These are phyloP conservation scores for Pocillopora damicornis DNA, from an alignment of 64 coral and sea anemone species.

Conservation along the genomic window DNA sequence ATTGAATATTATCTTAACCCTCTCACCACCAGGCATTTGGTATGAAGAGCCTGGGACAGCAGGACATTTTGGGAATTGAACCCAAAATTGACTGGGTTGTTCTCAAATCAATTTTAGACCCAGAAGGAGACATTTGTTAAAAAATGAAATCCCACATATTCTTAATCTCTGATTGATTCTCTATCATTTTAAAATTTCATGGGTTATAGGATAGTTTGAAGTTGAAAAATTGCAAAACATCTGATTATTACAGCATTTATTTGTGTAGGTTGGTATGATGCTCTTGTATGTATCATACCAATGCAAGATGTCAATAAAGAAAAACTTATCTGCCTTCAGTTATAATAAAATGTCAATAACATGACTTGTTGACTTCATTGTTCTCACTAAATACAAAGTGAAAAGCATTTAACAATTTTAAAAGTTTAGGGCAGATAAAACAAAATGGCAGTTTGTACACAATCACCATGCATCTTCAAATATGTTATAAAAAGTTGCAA, in stretches of 20 bases:
- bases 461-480: slow-evolving; percentile 25
- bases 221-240: slow-evolving; percentile 4
- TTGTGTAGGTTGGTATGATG: slow-evolving; percentile 14
- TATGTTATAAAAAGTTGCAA: slow-evolving; percentile 15
- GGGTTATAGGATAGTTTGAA: slow-evolving; percentile 4
- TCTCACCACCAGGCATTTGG: slow-evolving; percentile 13
- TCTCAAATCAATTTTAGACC: background rate
- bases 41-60: background rate
- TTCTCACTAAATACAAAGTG: background rate
- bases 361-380: slow-evolving; percentile 13
- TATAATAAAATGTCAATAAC: slow-evolving; percentile 15
- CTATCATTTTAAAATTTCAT: slow-evolving; percentile 7
- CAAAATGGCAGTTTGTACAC: background rate
- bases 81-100: background rate
- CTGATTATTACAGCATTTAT: slow-evolving; percentile 3
- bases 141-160: too few species aligned
- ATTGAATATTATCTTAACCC: background rate
- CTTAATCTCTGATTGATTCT: background rate
- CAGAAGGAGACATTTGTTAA: too few species aligned
- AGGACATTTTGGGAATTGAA: slow-evolving; percentile 14
- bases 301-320: slow-evolving; percentile 11
- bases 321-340: slow-evolving; percentile 3
- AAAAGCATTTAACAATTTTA: background rate
- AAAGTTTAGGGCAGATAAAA: background rate
- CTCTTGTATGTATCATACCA: slow-evolving; percentile 16